phyloP scores from a whole-genome alignment of 2,113 vertebrate species.

The Sorex araneus region DNA sequence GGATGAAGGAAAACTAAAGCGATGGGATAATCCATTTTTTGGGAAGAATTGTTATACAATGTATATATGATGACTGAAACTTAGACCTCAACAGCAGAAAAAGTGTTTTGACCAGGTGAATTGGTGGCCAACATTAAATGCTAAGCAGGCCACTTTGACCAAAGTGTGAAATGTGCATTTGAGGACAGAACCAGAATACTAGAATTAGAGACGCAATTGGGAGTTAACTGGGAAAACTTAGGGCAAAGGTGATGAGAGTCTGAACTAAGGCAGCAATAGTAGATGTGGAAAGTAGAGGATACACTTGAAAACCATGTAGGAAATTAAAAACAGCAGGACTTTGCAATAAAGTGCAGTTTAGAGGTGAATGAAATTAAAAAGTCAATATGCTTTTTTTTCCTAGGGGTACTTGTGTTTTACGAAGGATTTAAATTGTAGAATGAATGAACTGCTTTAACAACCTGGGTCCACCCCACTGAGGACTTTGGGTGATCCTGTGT shows the following conservation, averaged over 20 bases:
- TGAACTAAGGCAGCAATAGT: neutral
- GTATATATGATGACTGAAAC: neutral
- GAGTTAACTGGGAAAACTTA: neutral
- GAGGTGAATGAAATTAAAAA: conserved; percentile 43
- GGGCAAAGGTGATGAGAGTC: neutral
- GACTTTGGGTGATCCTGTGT: neutral
- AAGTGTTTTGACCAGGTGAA: neutral
- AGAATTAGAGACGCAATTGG: neutral
- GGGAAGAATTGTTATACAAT: fast-evolving
- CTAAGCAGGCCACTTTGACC: neutral
- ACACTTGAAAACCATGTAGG: neutral
- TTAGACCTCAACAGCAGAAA: neutral
- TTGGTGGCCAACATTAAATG: neutral
- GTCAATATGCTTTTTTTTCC: neutral
- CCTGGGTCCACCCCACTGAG: neutral
- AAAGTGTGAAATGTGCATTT: neutral
- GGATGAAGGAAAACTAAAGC: neutral
- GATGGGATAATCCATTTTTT: neutral
- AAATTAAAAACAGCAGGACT: neutral
- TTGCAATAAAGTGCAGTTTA: neutral
- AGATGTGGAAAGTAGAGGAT: neutral
- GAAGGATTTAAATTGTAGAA: neutral
- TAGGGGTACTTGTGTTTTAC: neutral
- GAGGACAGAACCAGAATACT: neutral
- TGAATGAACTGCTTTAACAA: neutral